Conservation (phyloP, 2,113 vertebrate species). For the Atherinomorus stipes region DNA sequence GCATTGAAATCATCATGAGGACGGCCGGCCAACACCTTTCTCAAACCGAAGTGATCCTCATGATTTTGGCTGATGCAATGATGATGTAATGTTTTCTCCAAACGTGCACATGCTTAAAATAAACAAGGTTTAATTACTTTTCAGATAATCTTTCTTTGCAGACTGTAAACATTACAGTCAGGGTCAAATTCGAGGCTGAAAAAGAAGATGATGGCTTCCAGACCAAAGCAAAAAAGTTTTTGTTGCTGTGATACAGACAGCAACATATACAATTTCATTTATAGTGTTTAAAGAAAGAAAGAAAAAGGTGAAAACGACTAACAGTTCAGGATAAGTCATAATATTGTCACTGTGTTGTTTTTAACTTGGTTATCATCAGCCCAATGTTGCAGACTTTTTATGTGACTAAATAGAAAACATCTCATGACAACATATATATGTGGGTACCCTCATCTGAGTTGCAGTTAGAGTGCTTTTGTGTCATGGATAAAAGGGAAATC, state of each 20-base stretch:
- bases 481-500: conserved; percentile 46
- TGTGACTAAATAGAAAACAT: not conserved
- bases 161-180: not conserved
- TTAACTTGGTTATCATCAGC: not conserved
- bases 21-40: not conserved
- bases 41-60: not conserved
- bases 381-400: not conserved
- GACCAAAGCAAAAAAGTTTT: not conserved
- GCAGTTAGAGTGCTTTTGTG: conserved; percentile 15
- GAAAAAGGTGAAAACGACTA: no score
- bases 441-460: not conserved
- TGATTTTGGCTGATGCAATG: not conserved
- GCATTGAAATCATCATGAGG: not conserved
- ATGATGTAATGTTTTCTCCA: not conserved
- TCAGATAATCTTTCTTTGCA: not conserved
- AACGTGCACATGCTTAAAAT: not conserved
- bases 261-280: not conserved
- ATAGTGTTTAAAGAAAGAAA: not conserved
- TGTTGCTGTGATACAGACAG: not conserved
- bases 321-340: not conserved
- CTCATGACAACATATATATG: not conserved
- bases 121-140: not conserved
- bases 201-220: not conserved
- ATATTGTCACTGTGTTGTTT: not conserved
- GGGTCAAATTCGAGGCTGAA: not conserved